Percentiles rank a stretch among this genome's conserved stretches.
These are phyloP conservation scores for Neotoxoptera formosana DNA, from an alignment of 1,140 invertebrate genomes.

Conservation along the genomic window DNA sequence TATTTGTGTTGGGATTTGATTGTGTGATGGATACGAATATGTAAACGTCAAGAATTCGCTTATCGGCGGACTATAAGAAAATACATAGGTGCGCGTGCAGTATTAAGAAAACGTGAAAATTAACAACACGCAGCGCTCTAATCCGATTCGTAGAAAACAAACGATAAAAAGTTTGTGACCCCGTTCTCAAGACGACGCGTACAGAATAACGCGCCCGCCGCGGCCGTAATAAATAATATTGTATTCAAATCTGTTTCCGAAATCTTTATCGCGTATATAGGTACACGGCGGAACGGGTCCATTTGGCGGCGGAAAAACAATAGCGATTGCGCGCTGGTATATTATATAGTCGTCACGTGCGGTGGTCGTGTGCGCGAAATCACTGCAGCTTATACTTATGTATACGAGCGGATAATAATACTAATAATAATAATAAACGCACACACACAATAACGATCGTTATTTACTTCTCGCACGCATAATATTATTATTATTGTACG, in stretches of 20 bases:
- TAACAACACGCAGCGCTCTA: background rate
- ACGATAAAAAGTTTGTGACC: background rate
- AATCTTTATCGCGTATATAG: constrained; percentile 15
- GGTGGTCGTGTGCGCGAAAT: background rate
- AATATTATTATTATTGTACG: too few relatives aligned
- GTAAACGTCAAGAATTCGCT: background rate
- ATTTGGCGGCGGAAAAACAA: background rate
- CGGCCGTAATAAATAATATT: background rate
- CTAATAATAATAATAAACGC: background rate
- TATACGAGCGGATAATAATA: background rate
- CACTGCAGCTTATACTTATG: too few relatives aligned
- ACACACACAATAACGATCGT: background rate
- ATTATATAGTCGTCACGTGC: background rate
- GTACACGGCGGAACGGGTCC: background rate
- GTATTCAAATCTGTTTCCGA: background rate
- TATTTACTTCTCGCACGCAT: background rate
- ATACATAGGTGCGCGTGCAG: too few relatives aligned
- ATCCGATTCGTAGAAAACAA: background rate
- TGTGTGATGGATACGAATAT: background rate
- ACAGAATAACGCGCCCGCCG: background rate
- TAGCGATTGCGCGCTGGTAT: background rate
- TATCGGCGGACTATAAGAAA: background rate
- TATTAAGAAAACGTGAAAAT: background rate
- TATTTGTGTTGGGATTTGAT: background rate
- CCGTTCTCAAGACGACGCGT: background rate